A percentile compares a stretch with the other conserved stretches of the same genome.
phyloP scores from a whole-genome alignment of 2,797 vertebrate genomes.

The Sebastes cheni region DNA sequence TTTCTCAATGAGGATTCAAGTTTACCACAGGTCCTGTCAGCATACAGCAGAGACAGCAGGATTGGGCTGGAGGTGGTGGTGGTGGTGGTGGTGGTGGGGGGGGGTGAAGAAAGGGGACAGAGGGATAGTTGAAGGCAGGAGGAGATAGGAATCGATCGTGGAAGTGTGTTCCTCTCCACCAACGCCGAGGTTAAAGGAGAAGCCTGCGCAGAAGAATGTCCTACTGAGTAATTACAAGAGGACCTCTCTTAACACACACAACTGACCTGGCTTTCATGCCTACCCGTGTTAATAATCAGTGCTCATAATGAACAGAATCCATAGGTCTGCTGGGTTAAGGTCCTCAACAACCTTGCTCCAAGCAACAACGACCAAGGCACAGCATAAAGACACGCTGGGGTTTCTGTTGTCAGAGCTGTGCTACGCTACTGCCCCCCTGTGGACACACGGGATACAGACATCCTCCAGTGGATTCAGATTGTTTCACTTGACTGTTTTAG shows the following conservation, averaged over 20 bases:
- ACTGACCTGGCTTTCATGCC: constrained; percentile 65
- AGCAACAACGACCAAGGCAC: constrained; percentile 46
- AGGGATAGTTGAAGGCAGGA: constrained; percentile 26
- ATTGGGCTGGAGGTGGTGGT: too few relatives aligned
- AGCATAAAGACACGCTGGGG: neutral
- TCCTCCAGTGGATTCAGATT: neutral
- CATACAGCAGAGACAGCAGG: constrained; percentile 1
- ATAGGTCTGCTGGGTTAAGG: constrained; percentile 73
- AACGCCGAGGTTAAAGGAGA: constrained; percentile 60
- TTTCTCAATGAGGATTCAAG: constrained; percentile 39
- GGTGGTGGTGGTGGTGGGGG: too few relatives aligned
- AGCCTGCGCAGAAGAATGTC: constrained; percentile 59
- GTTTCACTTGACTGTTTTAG: neutral
- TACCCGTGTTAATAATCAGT: constrained; percentile 66
- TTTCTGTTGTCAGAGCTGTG: constrained; percentile 16
- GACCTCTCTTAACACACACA: constrained; percentile 60
- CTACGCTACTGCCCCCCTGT: constrained; percentile 78
- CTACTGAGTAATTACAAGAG: constrained; percentile 73
- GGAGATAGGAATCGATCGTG: constrained; percentile 64
- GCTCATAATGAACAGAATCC: constrained; percentile 72
- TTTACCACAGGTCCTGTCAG: constrained; percentile 31
- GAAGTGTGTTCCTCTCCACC: constrained; percentile 48
- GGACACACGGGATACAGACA: neutral
- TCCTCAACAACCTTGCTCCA: constrained; percentile 70
- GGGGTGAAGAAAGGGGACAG: neutral